Base-by-base conservation (phyloP, 2,888 invertebrate species). In the Microctonus hyperodae region DNA sequence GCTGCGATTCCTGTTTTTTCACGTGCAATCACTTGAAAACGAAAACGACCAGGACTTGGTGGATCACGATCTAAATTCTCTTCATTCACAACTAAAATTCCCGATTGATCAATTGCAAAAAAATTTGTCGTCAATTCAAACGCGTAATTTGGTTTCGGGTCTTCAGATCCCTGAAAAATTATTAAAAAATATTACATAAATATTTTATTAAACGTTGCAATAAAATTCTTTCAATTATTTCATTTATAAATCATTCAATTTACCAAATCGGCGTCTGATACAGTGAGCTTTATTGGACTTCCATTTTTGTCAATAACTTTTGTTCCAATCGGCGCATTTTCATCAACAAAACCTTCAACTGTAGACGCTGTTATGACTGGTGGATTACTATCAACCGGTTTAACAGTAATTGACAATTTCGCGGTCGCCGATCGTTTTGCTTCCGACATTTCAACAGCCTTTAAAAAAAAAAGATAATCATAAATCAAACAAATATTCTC, bases 11-110 rank as follows among this genome's bases (percentile, higher is more conserved):
- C 92, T 58, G 88, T 90, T 60, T 89, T 90, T 84, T 96, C 95
- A 3, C 95, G 86, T 0, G 94, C 95, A 5, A 95, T 94, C 58
- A 95, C 91, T 86, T 96, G 96, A 82, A 96, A 95, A 76, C 92
- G 90, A 79, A 92, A 94, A 78, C 90, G 90, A 25, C 92, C 92
- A 0, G 91, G 91, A 79, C 92, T 94, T 0, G 96, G 96, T 0
- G 93, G 91, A 85, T 96, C 96, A 35, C 96, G 87, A 81, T 96
- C 96, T 51, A 96, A 86, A 78, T 91, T 91, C 75, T 94, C 92
- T 77, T 94, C 92, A 78, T 92, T 92, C 0, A 96, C 95, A 13
- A 93, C 86, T 48, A 96, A 84, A 68, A 88, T 86, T 1, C 93
- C 92, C 59, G 90, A 88, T 69, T 88, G 86, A 74, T 93, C 91